Conservation (phyloP, 2,113 vertebrate genomes). For the Acanthochromis polyacanthus region DNA sequence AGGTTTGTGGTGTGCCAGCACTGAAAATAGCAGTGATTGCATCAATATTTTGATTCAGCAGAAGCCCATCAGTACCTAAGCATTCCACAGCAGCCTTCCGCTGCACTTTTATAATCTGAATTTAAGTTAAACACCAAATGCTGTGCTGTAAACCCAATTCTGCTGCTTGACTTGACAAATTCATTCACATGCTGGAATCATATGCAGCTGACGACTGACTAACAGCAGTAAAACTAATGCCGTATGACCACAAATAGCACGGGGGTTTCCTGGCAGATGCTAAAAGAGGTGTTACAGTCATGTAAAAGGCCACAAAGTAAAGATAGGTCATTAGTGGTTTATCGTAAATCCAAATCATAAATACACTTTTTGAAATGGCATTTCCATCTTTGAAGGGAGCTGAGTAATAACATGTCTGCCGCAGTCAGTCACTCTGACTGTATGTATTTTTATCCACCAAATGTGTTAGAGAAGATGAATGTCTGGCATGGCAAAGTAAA, state of each 20-base stretch:
- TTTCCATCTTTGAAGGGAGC: slow-evolving; percentile 70
- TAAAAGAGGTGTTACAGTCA: slow-evolving; percentile 78
- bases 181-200: slow-evolving; percentile 64
- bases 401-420: slow-evolving; percentile 56
- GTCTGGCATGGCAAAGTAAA: slow-evolving; percentile 40
- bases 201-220: slow-evolving; percentile 70
- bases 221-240: slow-evolving; percentile 74
- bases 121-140: slow-evolving; percentile 42
- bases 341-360: slow-evolving; percentile 76
- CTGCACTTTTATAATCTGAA: slow-evolving; percentile 46
- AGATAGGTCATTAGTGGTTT: slow-evolving; percentile 79
- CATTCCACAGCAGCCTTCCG: slow-evolving; percentile 21
- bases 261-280: slow-evolving; percentile 77
- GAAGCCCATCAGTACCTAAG: slow-evolving; percentile 45
- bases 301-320: slow-evolving; percentile 75
- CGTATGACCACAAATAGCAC: slow-evolving; percentile 67
- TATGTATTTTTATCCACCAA: slow-evolving; percentile 52
- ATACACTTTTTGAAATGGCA: slow-evolving; percentile 68
- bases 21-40: slow-evolving; percentile 78
- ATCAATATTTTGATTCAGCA: slow-evolving; percentile 74
- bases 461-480: slow-evolving; percentile 38
- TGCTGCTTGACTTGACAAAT: slow-evolving; percentile 59
- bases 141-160: slow-evolving; percentile 38
- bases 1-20: slow-evolving; percentile 75
- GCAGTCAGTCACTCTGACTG: slow-evolving; percentile 40